These are phyloP conservation scores for Dallia pectoralis DNA, from an alignment of 2,797 vertebrate species.

Conservation along the genomic window DNA sequence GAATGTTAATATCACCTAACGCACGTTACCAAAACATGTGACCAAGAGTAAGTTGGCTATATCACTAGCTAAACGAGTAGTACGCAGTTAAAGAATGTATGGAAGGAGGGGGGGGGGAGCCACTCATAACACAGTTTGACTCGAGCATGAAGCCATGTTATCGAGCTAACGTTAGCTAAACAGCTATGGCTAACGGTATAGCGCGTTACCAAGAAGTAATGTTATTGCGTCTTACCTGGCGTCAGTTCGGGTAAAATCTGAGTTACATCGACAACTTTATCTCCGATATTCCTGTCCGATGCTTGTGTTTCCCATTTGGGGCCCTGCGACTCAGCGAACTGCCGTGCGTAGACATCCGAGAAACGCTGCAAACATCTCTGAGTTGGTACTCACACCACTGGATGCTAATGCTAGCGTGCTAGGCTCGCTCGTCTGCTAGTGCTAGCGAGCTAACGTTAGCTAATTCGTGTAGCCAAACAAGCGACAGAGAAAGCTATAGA, in stretches of 20 bases:
- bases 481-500: slow-evolving; percentile 64
- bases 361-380: slow-evolving; percentile 71
- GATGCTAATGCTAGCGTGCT: slow-evolving; percentile 15
- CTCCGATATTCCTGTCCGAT: slow-evolving; percentile 70
- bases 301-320: slow-evolving; percentile 81
- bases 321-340: slow-evolving; percentile 65
- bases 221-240: slow-evolving; percentile 64
- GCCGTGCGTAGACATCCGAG: slow-evolving; percentile 73
- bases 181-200: neutral
- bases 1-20: neutral
- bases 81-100: neutral
- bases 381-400: slow-evolving; percentile 53
- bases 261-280: slow-evolving; percentile 54
- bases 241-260: slow-evolving; percentile 41
- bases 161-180: neutral
- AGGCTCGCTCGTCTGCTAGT: slow-evolving; percentile 53
- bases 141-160: neutral
- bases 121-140: slow-evolving; percentile 1
- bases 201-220: neutral
- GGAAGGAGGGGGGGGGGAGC: neutral
- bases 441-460: slow-evolving; percentile 51
- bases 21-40: no score
- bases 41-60: neutral
- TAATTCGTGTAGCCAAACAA: slow-evolving; percentile 63
- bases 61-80: neutral